Conservation (phyloP, 1,140 invertebrate genomes). For the Anastrepha ludens region DNA sequence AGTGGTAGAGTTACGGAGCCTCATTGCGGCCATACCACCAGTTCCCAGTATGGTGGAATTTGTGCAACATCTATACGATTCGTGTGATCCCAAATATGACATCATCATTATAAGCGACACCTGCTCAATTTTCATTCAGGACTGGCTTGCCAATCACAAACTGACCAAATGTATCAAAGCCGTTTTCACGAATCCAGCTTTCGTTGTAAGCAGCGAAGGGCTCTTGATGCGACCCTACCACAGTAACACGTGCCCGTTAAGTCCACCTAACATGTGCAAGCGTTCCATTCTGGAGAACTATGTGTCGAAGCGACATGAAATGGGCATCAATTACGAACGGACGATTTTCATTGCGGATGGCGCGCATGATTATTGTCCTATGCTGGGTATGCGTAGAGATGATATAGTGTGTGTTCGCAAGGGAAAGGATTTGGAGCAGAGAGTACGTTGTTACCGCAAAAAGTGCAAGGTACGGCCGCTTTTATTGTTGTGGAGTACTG, state of each 20-base stretch:
- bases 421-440: slow-evolving; percentile 75
- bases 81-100: slow-evolving; percentile 74
- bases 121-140: slow-evolving; percentile 84
- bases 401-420: slow-evolving; percentile 83
- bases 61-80: slow-evolving; percentile 76
- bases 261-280: slow-evolving; percentile 86
- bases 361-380: slow-evolving; percentile 86
- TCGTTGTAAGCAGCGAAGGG: slow-evolving; percentile 78
- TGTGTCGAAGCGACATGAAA: slow-evolving; percentile 75
- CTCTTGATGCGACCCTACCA: slow-evolving; percentile 80
- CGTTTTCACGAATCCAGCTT: slow-evolving; percentile 86
- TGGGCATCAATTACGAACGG: slow-evolving; percentile 77
- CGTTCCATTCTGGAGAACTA: slow-evolving; percentile 82
- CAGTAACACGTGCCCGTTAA: slow-evolving; percentile 83
- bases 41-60: slow-evolving; percentile 80
- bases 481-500: slow-evolving; percentile 76
- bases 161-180: slow-evolving; percentile 76
- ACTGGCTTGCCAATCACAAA: slow-evolving; percentile 78
- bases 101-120: slow-evolving; percentile 88
- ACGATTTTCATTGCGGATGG: slow-evolving; percentile 88
- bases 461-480: slow-evolving; percentile 72
- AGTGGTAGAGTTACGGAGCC: background rate
- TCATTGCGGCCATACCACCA: slow-evolving; percentile 76
- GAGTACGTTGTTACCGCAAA: slow-evolving; percentile 63
- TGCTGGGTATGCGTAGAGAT: slow-evolving; percentile 77